Conservation (phyloP, 2,113 vertebrate species). For the Microcebus murinus region DNA sequence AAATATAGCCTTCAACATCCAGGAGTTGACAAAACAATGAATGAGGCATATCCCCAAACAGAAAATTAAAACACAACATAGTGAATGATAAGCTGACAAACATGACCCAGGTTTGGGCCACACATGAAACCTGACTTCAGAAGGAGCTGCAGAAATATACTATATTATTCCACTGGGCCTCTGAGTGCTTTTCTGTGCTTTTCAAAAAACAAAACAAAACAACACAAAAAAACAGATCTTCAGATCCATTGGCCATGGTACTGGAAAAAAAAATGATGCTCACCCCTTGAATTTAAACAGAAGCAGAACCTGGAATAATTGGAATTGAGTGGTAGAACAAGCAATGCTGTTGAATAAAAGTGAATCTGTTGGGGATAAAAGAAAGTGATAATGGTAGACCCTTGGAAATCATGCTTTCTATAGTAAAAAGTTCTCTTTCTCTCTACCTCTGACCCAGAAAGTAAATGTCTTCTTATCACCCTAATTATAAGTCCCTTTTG, state of each 20-base stretch:
- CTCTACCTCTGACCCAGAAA: neutral
- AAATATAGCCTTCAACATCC: neutral
- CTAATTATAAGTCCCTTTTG: neutral
- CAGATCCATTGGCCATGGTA: neutral
- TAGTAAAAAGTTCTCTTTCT: neutral
- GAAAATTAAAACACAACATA: neutral
- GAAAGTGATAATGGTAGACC: neutral
- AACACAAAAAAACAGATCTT: neutral
- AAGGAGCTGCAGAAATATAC: neutral
- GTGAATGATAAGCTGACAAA: neutral
- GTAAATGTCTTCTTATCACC: neutral
- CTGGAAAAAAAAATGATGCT: neutral
- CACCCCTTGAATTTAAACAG: neutral
- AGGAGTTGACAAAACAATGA: neutral
- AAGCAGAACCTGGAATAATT: neutral
- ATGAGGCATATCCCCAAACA: neutral
- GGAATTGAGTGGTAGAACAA: neutral
- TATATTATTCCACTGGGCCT: neutral
- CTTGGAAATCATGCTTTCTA: conserved; percentile 11
- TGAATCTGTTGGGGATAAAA: neutral
- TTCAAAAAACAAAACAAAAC: neutral
- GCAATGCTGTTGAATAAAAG: neutral
- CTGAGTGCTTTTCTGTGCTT: neutral
- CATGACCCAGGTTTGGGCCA: neutral
- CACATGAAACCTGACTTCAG: neutral